phyloP scores from a whole-genome alignment of 2,797 vertebrate genomes.

The Odontamblyopus lacepedii region DNA sequence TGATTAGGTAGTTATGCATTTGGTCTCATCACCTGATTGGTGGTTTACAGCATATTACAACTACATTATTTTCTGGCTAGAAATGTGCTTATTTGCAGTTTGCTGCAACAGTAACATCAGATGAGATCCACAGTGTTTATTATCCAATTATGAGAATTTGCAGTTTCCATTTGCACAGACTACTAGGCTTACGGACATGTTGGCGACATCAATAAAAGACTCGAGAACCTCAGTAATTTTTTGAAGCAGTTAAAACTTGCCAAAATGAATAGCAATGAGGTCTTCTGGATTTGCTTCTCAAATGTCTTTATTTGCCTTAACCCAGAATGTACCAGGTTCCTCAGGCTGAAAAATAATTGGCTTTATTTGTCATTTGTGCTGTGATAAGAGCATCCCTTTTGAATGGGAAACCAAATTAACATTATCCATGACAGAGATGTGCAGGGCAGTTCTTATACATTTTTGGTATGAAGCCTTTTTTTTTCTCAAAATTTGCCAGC shows the following conservation, averaged over 20 bases:
- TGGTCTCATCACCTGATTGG: too few relatives aligned
- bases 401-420: neutral
- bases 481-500: neutral
- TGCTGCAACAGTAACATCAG: too few relatives aligned
- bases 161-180: too few relatives aligned
- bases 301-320: constrained; percentile 8
- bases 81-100: too few relatives aligned
- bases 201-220: too few relatives aligned
- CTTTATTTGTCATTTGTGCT: constrained; percentile 52
- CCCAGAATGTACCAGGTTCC: neutral
- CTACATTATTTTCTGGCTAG: too few relatives aligned
- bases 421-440: neutral
- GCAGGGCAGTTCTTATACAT: neutral
- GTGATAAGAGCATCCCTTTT: constrained; percentile 12
- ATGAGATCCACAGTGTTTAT: too few relatives aligned
- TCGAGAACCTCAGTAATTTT: too few relatives aligned
- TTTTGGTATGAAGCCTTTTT: neutral
- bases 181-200: too few relatives aligned
- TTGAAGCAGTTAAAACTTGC: neutral
- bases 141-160: too few relatives aligned
- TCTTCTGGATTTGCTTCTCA: constrained; percentile 1
- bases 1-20: too few relatives aligned
- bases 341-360: neutral
- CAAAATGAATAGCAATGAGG: neutral
- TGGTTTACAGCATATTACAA: too few relatives aligned